These are phyloP conservation scores for Agrotis ipsilon DNA, from an alignment of 2,888 invertebrate species.

Conservation along the genomic window DNA sequence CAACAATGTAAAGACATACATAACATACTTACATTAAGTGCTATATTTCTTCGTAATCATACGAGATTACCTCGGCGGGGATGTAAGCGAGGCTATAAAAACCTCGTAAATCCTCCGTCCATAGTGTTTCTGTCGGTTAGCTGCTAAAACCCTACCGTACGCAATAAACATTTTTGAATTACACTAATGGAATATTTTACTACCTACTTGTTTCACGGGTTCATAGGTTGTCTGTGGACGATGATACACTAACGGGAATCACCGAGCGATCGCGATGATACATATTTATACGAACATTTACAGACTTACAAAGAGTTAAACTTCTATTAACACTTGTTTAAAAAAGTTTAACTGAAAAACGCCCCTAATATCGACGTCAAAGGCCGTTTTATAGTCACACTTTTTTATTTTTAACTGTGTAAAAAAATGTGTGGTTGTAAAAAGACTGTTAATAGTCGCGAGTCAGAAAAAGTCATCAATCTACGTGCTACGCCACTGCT, in stretches of 20 bases:
- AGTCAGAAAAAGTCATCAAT: too few relatives aligned
- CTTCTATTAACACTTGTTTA: too few relatives aligned
- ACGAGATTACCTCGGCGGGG: conserved; percentile 53
- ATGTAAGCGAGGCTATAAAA: conserved; percentile 55
- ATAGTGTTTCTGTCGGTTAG: conserved; percentile 54
- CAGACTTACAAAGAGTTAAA: too few relatives aligned
- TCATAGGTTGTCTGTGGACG: background rate
- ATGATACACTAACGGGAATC: too few relatives aligned
- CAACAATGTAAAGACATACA: conserved; percentile 19
- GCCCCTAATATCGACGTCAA: too few relatives aligned
- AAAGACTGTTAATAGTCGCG: too few relatives aligned
- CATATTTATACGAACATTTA: too few relatives aligned
- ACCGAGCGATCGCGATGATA: too few relatives aligned
- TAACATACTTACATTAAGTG: conserved; percentile 28
- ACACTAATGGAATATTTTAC: conserved; percentile 59
- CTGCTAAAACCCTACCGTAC: conserved; percentile 29
- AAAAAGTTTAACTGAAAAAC: too few relatives aligned
- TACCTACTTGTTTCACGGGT: conserved; percentile 21
- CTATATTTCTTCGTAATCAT: conserved; percentile 49
- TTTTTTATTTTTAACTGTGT: too few relatives aligned
- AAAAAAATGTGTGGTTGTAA: too few relatives aligned
- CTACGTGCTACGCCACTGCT: conserved; percentile 22
- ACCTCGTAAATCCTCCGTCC: conserved; percentile 42
- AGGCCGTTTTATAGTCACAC: too few relatives aligned
- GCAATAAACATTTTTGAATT: conserved; percentile 56